Evolutionary conservation across 2,888 invertebrate genomes (phyloP).

Genomic region (Eupithecia subumbrata): DNA sequence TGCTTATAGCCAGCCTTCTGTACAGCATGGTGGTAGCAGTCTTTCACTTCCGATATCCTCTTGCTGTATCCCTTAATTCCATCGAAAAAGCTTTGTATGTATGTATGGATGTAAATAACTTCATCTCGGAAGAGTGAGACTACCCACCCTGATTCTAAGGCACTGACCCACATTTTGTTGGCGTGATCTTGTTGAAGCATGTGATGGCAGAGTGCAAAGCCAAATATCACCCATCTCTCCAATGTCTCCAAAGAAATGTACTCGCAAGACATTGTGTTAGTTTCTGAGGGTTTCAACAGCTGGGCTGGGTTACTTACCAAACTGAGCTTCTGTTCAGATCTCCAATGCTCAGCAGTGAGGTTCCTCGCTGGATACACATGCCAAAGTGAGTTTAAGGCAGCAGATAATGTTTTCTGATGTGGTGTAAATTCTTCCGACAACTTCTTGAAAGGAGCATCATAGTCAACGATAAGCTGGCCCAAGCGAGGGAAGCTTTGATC

Average conservation of each 20-base stretch:
- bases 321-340: conserved; percentile 95
- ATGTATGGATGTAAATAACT: conserved; percentile 97
- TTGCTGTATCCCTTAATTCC: conserved; percentile 97
- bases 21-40: conserved; percentile 94
- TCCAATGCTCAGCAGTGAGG: conserved; percentile 96
- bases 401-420: conserved; percentile 93
- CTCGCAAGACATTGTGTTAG: conserved; percentile 98
- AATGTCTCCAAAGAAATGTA: conserved; percentile 97
- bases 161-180: conserved; percentile 95
- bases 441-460: conserved; percentile 97
- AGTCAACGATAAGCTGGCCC: conserved; percentile 99
- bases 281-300: conserved; percentile 96
- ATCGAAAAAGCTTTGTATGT: conserved; percentile 96
- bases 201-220: conserved; percentile 95
- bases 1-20: conserved; percentile 96
- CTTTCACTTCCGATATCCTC: conserved; percentile 97
- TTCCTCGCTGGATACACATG: conserved; percentile 95
- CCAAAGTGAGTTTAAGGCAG: conserved; percentile 94
- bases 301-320: conserved; percentile 97
- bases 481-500: conserved; percentile 97
- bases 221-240: conserved; percentile 99
- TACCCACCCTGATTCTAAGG: conserved; percentile 97
- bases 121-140: conserved; percentile 98
- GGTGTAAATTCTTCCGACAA: conserved; percentile 98
- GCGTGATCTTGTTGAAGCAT: conserved; percentile 93